Percentiles rank a stretch among this genome's conserved stretches.
phyloP scores from a whole-genome alignment of 2,797 vertebrate species.

The Leptatherina wallacei region DNA sequence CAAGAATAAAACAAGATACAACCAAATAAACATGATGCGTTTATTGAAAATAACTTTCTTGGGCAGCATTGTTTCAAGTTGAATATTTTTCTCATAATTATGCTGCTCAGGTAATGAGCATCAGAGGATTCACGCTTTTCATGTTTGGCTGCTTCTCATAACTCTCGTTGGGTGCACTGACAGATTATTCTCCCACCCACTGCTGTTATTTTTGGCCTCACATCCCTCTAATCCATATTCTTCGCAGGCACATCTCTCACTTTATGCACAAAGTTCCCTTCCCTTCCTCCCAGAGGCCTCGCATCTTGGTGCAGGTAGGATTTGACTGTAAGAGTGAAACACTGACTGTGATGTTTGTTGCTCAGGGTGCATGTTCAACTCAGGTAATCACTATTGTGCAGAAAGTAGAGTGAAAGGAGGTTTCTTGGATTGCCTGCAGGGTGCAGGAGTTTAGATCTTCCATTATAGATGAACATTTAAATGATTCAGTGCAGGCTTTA shows the following conservation, averaged over 20 bases:
- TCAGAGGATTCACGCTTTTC: constrained; percentile 17
- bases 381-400: not conserved
- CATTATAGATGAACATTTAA: constrained; percentile 44
- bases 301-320: constrained; percentile 96
- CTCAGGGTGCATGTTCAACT: not conserved
- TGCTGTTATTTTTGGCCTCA: constrained; percentile 56
- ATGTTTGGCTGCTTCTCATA: constrained; percentile 42
- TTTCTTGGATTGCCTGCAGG: constrained; percentile 12
- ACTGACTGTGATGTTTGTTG: constrained; percentile 3
- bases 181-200: constrained; percentile 18
- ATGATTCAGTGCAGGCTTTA: constrained; percentile 32
- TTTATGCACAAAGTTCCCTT: constrained; percentile 99
- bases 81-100: not conserved
- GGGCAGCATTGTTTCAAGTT: too few species aligned
- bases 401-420: not conserved
- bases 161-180: constrained; percentile 20
- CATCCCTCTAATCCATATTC: constrained; percentile 22
- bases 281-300: constrained; percentile 95
- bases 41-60: not conserved
- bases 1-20: not conserved
- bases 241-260: constrained; percentile 93
- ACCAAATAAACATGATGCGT: not conserved
- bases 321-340: not conserved
- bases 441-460: constrained; percentile 21
- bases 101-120: not conserved